Evolutionary conservation across 2,888 invertebrate species (phyloP).

Genomic region (Bedellia somnulentella): DNA sequence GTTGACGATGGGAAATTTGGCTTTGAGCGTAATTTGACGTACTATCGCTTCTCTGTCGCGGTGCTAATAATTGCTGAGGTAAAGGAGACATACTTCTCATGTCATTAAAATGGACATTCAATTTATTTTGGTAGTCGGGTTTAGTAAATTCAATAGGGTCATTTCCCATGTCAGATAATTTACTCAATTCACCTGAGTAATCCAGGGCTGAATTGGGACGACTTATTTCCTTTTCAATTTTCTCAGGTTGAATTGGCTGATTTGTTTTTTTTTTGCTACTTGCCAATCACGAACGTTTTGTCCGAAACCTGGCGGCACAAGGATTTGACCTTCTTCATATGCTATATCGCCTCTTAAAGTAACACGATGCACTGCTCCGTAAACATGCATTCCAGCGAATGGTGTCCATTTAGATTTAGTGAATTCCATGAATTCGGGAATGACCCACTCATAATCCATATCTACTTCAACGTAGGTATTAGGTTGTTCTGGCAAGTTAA

Average conservation of each 20-base stretch:
- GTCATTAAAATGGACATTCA: constrained; percentile 65
- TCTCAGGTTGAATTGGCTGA: constrained; percentile 27
- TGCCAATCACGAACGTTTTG: constrained; percentile 80
- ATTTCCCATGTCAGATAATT: constrained; percentile 35
- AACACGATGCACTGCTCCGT: constrained; percentile 89
- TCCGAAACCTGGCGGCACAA: constrained; percentile 86
- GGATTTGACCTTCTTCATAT: constrained; percentile 90
- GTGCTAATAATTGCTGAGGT: constrained; percentile 35
- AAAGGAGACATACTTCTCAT: constrained; percentile 53
- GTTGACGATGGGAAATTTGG: constrained; percentile 40
- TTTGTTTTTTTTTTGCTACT: constrained; percentile 39
- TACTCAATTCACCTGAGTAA: constrained; percentile 34
- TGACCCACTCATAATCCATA: constrained; percentile 90
- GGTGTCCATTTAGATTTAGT: constrained; percentile 97
- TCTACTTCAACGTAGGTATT: constrained; percentile 97
- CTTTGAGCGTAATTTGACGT: constrained; percentile 45
- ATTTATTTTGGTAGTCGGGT: constrained; percentile 29
- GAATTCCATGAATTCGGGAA: constrained; percentile 78
- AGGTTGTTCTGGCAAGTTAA: constrained; percentile 92
- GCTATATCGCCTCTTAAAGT: constrained; percentile 95
- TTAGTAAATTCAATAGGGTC: constrained; percentile 32
- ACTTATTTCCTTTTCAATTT: constrained; percentile 49
- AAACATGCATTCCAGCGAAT: constrained; percentile 85
- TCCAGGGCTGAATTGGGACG: constrained; percentile 63
- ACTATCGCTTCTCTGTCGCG: constrained; percentile 61